Evolutionary conservation across 2,113 vertebrate genomes (phyloP).

Genomic region (Callocephalon fimbriatum): DNA sequence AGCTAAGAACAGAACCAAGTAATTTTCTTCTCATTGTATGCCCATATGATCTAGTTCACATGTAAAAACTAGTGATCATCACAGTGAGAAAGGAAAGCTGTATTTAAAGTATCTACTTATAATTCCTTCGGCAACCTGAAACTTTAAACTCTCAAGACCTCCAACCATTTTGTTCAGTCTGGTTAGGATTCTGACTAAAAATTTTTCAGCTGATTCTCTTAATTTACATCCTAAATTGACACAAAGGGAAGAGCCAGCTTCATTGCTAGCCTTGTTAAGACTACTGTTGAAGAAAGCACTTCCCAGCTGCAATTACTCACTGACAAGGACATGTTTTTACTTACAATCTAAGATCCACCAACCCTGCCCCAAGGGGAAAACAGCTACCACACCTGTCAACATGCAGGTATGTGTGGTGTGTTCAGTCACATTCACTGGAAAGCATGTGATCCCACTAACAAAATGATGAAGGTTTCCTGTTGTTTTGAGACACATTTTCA

Average conservation of each 20-base stretch:
- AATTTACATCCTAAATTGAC: background rate
- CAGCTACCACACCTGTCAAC: constrained; percentile 19
- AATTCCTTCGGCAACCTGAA: background rate
- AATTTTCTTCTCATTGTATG: background rate
- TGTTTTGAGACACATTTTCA: background rate
- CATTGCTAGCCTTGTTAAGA: background rate
- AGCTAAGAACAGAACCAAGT: background rate
- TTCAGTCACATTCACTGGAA: background rate
- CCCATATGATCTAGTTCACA: background rate
- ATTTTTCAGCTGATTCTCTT: background rate
- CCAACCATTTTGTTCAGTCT: background rate
- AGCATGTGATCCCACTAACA: background rate
- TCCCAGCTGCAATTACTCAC: background rate
- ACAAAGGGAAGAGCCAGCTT: background rate
- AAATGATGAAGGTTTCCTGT: background rate
- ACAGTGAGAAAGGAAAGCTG: background rate
- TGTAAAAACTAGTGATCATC: background rate
- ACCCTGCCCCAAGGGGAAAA: constrained; percentile 32
- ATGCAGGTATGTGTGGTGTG: constrained; percentile 49
- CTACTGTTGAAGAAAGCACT: background rate
- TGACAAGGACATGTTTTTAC: background rate
- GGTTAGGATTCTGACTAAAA: background rate
- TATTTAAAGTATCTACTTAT: background rate
- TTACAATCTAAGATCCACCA: background rate
- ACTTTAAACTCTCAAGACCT: background rate